phyloP scores from a whole-genome alignment of 2,888 invertebrate species.

The Eupsilia transversa region DNA sequence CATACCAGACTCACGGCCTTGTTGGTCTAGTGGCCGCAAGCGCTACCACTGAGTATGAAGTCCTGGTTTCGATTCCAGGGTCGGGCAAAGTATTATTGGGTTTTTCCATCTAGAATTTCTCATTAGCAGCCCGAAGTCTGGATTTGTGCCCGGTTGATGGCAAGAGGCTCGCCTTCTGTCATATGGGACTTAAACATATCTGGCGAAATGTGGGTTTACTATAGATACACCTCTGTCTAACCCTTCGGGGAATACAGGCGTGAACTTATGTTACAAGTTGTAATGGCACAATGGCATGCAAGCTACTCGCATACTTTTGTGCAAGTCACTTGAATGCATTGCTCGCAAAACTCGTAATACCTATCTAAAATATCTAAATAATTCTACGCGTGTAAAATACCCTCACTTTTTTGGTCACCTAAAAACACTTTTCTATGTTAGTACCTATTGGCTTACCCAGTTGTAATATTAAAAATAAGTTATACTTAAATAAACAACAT shows the following conservation, averaged over 20 bases:
- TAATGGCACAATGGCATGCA: background rate
- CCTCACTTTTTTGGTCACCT: conserved; percentile 19
- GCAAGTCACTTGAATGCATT: background rate
- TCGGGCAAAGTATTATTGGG: background rate
- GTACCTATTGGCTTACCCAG: conserved; percentile 46
- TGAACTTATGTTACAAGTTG: background rate
- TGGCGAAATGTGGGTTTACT: background rate
- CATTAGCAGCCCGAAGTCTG: background rate
- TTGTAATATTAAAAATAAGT: conserved; percentile 40
- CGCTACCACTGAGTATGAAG: background rate
- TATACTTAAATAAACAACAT: conserved; percentile 49
- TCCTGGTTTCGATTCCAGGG: background rate
- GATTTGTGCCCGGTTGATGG: background rate
- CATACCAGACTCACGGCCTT: background rate
- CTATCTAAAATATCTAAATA: conserved; percentile 21
- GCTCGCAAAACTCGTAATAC: background rate
- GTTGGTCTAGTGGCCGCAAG: background rate
- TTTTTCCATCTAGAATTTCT: too few species aligned
- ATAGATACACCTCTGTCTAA: background rate
- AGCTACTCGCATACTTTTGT: background rate
- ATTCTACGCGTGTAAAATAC: conserved; percentile 35
- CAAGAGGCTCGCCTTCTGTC: background rate
- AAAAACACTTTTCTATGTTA: conserved; percentile 56
- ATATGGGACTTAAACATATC: background rate
- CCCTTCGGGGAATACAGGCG: background rate